Conservation (phyloP, 1,140 invertebrate genomes). For the Chironomus tepperi region DNA sequence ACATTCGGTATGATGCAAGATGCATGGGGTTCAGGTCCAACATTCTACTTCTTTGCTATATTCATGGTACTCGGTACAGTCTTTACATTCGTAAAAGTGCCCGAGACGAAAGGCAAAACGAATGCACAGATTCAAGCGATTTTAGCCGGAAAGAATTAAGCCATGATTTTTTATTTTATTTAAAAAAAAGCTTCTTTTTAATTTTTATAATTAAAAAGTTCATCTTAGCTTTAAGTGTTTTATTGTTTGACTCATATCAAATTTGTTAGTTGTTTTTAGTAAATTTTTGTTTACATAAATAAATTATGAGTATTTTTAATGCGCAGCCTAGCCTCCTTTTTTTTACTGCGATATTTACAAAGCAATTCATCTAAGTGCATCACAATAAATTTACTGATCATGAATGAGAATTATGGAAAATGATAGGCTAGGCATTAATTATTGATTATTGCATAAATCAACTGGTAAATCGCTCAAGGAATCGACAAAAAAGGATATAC, state of each 20-base stretch:
- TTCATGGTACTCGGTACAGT: constrained; percentile 62
- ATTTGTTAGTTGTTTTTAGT: background rate
- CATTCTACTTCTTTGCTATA: constrained; percentile 76
- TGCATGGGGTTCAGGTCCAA: constrained; percentile 55
- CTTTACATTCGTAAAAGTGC: constrained; percentile 68
- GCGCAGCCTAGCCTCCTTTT: background rate
- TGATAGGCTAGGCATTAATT: too few relatives aligned
- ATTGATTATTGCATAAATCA: too few relatives aligned
- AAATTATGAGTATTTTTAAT: background rate
- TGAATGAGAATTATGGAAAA: too few relatives aligned
- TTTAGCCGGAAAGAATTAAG: constrained; percentile 38
- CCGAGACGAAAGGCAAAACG: constrained; percentile 87
- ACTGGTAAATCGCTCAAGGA: too few relatives aligned
- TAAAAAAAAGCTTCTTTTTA: background rate
- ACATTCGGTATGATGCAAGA: constrained; percentile 55
- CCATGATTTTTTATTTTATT: background rate
- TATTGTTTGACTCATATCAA: background rate
- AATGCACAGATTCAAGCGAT: constrained; percentile 70
- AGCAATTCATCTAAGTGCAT: too few relatives aligned
- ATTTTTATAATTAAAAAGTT: background rate
- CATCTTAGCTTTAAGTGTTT: background rate
- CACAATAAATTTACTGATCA: too few relatives aligned
- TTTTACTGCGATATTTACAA: background rate
- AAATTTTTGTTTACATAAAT: background rate
- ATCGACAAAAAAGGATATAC: background rate